Evolutionary conservation across 2,888 invertebrate genomes (phyloP).

Genomic region (Sminthurinus aureus): DNA sequence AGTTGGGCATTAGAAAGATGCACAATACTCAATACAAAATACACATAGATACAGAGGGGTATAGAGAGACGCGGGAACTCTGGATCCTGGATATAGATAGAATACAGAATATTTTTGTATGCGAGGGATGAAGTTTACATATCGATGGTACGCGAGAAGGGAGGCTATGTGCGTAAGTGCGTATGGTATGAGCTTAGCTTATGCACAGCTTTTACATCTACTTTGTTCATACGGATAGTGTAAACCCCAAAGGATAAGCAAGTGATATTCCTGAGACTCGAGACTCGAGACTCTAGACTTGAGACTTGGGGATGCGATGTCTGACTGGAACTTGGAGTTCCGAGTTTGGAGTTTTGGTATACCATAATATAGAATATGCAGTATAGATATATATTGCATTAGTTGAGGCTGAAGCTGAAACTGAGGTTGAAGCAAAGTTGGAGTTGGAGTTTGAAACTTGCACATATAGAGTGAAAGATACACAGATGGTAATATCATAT

Average conservation of each 20-base stretch:
- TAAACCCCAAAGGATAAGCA: background rate
- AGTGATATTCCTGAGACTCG: background rate
- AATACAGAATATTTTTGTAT: too few species aligned
- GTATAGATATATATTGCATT: background rate
- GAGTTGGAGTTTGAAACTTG: background rate
- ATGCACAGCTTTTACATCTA: background rate
- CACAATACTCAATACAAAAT: background rate
- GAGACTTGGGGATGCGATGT: background rate
- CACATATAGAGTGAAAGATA: background rate
- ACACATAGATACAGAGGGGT: too few species aligned
- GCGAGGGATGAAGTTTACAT: too few species aligned
- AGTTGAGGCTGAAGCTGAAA: too few species aligned
- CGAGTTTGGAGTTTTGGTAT: too few species aligned
- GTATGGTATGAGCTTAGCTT: conserved; percentile 3
- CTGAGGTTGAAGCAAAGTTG: too few species aligned
- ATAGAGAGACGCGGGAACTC: too few species aligned
- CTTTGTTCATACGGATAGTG: background rate
- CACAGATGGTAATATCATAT: too few species aligned
- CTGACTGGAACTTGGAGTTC: background rate
- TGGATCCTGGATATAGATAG: too few species aligned
- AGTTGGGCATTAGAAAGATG: too few species aligned
- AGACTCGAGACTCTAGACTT: background rate
- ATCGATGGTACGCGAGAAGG: background rate
- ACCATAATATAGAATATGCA: background rate
- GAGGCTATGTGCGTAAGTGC: background rate